Conservation (phyloP, 2,113 vertebrate genomes). For the Ciconia boyciana region DNA sequence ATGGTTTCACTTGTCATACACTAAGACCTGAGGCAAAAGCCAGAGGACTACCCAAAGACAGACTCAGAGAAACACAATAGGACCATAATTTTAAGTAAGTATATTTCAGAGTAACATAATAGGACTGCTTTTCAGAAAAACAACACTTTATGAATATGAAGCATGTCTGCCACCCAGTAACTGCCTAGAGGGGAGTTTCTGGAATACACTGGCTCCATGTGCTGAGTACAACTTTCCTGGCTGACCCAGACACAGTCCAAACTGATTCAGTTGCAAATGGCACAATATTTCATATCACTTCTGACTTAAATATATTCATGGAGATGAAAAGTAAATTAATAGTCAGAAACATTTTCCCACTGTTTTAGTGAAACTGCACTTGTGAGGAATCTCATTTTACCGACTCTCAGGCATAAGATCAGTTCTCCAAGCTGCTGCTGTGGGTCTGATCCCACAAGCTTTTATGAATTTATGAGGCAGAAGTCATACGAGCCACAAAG, state of each 20-base stretch:
- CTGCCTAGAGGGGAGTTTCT: background rate
- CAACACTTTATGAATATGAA: background rate
- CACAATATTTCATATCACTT: background rate
- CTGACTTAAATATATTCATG: background rate
- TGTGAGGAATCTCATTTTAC: background rate
- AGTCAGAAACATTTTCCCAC: background rate
- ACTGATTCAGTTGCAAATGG: background rate
- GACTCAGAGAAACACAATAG: background rate
- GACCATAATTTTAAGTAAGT: background rate
- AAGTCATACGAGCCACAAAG: background rate
- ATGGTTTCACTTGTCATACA: background rate
- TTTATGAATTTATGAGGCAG: background rate
- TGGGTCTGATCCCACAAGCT: background rate
- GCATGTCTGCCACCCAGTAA: background rate
- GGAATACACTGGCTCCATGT: background rate
- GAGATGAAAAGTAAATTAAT: background rate
- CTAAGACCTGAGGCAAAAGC: background rate
- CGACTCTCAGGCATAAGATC: background rate
- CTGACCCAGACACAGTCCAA: background rate
- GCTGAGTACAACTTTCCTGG: background rate
- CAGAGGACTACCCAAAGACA: background rate
- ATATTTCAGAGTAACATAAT: background rate
- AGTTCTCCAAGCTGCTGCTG: background rate
- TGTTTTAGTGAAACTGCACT: background rate
- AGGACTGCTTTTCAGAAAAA: background rate